phyloP scores from a whole-genome alignment of 2,797 vertebrate species.

The Rhinella marina region DNA sequence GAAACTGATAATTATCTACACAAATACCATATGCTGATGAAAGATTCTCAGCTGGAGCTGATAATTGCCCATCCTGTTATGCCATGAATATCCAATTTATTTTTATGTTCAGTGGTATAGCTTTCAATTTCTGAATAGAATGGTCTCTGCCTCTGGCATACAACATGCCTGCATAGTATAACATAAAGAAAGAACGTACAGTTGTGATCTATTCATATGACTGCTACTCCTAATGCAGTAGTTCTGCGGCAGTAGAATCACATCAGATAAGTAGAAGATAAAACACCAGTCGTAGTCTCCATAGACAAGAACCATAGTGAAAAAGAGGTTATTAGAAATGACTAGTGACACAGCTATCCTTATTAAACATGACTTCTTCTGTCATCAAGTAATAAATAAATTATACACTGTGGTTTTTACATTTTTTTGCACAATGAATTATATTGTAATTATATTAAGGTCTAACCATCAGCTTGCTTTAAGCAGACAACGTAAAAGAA shows the following conservation, averaged over 20 bases:
- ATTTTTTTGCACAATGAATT: background rate
- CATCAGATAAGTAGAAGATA: background rate
- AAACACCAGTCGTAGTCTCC: background rate
- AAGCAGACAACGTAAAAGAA: conserved; percentile 5
- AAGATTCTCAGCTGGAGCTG: background rate
- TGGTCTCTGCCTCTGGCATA: background rate
- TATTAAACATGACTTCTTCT: conserved; percentile 38
- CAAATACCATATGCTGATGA: background rate
- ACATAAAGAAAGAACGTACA: background rate
- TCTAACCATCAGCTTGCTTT: conserved; percentile 12
- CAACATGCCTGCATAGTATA: background rate
- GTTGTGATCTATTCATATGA: background rate
- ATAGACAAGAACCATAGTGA: no score
- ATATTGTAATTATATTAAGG: conserved; percentile 40
- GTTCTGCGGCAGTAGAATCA: background rate
- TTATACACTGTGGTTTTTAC: conserved; percentile 20
- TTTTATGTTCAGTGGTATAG: background rate
- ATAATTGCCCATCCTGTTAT: background rate
- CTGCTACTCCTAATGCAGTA: background rate
- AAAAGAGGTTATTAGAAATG: conserved; percentile 36
- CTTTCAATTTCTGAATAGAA: background rate
- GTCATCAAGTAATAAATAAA: conserved; percentile 38
- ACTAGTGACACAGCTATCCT: conserved; percentile 29
- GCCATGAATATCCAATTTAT: background rate
- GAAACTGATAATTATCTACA: background rate